These are phyloP conservation scores for Sepioteuthis lessoniana DNA, from an alignment of 2,888 invertebrate species.

Conservation along the genomic window DNA sequence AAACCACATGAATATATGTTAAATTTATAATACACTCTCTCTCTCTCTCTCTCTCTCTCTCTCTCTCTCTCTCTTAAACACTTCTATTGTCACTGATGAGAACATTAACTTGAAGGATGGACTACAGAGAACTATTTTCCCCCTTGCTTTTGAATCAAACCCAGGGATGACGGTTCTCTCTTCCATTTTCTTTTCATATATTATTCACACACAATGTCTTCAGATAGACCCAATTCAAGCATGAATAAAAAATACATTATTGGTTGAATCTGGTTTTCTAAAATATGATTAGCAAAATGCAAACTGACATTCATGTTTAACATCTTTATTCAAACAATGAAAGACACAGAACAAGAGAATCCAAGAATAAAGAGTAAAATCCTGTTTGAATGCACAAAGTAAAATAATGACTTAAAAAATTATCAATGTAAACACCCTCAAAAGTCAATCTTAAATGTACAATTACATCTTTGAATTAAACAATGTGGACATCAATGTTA, in stretches of 20 bases:
- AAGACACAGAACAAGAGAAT: background rate
- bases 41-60: too few relatives aligned
- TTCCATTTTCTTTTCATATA: background rate
- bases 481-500: too few relatives aligned
- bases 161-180: background rate
- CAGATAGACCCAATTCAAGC: background rate
- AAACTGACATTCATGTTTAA: background rate
- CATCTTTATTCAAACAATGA: background rate
- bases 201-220: background rate
- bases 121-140: too few relatives aligned
- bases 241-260: background rate
- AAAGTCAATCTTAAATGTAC: too few relatives aligned
- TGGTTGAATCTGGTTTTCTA: background rate
- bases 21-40: too few relatives aligned
- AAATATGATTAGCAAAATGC: background rate
- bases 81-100: too few relatives aligned
- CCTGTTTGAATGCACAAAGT: background rate
- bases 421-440: too few relatives aligned
- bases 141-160: background rate
- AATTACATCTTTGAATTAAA: too few relatives aligned
- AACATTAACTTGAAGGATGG: too few relatives aligned
- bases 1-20: too few relatives aligned
- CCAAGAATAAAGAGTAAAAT: background rate
- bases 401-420: too few relatives aligned
- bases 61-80: too few relatives aligned